Base-by-base conservation (phyloP, 53 echinoderm and acorn worm genomes). In the Echinometra lucunter region DNA sequence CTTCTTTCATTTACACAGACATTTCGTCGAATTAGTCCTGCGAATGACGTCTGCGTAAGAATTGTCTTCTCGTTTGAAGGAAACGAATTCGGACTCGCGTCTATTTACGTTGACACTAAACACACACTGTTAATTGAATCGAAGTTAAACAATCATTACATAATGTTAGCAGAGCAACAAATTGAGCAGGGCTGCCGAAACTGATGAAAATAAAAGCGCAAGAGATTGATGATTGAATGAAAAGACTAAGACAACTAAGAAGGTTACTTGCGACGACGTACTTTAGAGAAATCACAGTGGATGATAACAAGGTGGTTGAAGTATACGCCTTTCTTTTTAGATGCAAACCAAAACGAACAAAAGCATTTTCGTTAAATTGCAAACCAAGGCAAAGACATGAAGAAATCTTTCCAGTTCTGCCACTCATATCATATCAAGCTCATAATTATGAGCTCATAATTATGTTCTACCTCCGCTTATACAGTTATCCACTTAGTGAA, bases 71-170 rank as follows among this genome's bases (percentile, higher is more conserved):
- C 21, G 25, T 40, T 74, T 49, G 28, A 53, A 30, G 85, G 49
- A 85, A 85, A 85, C 49, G 53, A 85, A 85, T 45, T 47, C 49
- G 11, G 2, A 85, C 27, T 85, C 37, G 85, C 16, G 49, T n/a
- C n/a, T 90, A 91, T 91, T 91, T 91, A 69, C 67, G 69, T 72
- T 60, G 69, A 45, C 69, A 66, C 91, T 91, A 69, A 91, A 91
- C 91, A 91, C 91, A 91, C 91, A 91, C 91, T 91, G 91, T 66
- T 91, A 91, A 91, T 91, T 91, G 91, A 91, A 66, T 91, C 66
- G 30, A 91, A 91, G 91, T 66, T 91, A 91, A 91, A 91, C 91
- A 91, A 45, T 45, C 91, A 91, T 91, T 91, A 91, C 91, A 91
- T 91, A 91, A 91, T 66, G 91, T 66, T 91, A 66, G 42, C 63